phyloP scores from a whole-genome alignment of 2,113 vertebrate species.

The Pelusios castaneus region DNA sequence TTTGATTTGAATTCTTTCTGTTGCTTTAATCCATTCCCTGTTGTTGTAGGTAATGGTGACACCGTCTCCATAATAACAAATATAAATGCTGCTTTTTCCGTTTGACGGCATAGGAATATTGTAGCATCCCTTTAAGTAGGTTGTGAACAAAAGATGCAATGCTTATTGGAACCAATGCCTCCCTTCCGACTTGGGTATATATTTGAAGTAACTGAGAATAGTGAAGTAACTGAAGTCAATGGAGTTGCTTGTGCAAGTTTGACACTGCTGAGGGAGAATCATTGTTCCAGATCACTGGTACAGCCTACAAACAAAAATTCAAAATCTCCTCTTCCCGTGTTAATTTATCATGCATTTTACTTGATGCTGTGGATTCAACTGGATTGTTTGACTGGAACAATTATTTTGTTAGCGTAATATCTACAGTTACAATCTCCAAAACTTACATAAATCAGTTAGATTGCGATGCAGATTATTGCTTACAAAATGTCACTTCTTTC shows the following conservation, averaged over 20 bases:
- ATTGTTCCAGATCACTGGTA: constrained; percentile 5
- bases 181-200: background rate
- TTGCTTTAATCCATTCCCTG: background rate
- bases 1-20: background rate
- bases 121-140: background rate
- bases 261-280: background rate
- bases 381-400: background rate
- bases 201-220: background rate
- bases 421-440: constrained; percentile 2
- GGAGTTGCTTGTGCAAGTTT: background rate
- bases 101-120: background rate
- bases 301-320: constrained; percentile 13
- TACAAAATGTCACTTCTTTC: constrained; percentile 26
- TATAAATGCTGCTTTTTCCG: background rate
- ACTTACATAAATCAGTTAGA: constrained; percentile 22
- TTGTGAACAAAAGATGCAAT: background rate
- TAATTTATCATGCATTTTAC: constrained; percentile 42
- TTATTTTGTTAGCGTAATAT: constrained; percentile 48
- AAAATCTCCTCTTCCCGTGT: background rate
- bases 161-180: background rate
- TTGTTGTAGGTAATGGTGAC: background rate
- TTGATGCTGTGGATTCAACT: background rate
- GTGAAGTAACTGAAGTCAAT: background rate
- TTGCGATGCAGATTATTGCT: background rate
- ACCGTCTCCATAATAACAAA: background rate